phyloP scores from a whole-genome alignment of 2,888 invertebrate genomes.

The Nephrocerus scutellatus region DNA sequence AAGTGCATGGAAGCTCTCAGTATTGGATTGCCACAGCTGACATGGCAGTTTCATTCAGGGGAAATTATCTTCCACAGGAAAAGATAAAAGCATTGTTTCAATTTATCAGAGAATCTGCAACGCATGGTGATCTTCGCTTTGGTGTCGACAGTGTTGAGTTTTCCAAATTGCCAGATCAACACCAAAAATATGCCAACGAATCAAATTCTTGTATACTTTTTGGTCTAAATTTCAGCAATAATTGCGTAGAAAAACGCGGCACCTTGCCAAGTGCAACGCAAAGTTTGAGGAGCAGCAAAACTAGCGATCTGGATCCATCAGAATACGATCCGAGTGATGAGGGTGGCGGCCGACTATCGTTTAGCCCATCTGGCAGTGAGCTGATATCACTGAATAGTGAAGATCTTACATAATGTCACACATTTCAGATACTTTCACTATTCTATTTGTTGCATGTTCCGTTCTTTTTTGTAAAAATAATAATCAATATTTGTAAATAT shows the following conservation, averaged over 20 bases:
- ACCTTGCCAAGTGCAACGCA: slow-evolving; percentile 10
- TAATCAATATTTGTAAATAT: no score
- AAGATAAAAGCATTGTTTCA: slow-evolving; percentile 12
- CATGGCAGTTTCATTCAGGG: slow-evolving; percentile 18
- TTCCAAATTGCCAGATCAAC: slow-evolving; percentile 14
- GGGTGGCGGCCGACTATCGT: slow-evolving; percentile 16
- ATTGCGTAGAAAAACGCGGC: neutral
- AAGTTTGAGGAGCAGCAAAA: slow-evolving; percentile 11
- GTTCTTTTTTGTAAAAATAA: no score
- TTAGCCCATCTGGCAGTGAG: slow-evolving; percentile 18
- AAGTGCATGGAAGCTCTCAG: slow-evolving; percentile 12
- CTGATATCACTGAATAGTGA: slow-evolving; percentile 18
- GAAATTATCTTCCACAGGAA: slow-evolving; percentile 11
- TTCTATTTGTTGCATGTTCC: no score
- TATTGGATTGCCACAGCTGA: slow-evolving; percentile 20
- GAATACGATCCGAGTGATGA: slow-evolving; percentile 16
- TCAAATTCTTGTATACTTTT: slow-evolving; percentile 16
- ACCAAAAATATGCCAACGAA: no score
- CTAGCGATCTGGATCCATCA: slow-evolving; percentile 19
- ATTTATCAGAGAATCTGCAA: slow-evolving; percentile 12
- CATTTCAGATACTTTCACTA: no score
- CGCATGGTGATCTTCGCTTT: slow-evolving; percentile 8
- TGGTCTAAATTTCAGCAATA: slow-evolving; percentile 9
- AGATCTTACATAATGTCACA: no score
- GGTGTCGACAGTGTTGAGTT: slow-evolving; percentile 20